Conservation (phyloP, 2,113 vertebrate species). For the Muntiacus muntjak region DNA sequence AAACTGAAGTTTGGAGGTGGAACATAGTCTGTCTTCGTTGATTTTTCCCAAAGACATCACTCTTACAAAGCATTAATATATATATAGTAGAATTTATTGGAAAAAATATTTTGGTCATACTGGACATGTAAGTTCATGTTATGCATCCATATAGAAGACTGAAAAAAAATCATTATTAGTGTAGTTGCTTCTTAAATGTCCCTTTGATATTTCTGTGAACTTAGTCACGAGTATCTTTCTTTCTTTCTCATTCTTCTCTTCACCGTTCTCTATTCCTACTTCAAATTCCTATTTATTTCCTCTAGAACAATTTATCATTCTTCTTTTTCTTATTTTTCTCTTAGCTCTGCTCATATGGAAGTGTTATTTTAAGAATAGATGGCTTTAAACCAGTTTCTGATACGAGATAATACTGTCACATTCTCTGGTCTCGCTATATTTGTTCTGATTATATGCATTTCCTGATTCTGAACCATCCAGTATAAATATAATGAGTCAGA, state of each 20-base stretch:
- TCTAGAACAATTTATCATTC: not conserved
- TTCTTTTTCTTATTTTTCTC: not conserved
- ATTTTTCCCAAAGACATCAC: not conserved
- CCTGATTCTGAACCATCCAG: not conserved
- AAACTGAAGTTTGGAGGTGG: not conserved
- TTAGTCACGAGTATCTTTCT: not conserved
- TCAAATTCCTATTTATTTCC: not conserved
- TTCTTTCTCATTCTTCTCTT: not conserved
- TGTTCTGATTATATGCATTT: not conserved
- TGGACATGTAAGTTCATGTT: not conserved
- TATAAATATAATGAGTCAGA: not conserved
- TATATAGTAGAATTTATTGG: not conserved
- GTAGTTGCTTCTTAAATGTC: not conserved
- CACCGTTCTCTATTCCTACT: not conserved
- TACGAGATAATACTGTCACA: not conserved
- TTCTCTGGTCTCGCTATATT: not conserved
- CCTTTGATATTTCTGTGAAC: not conserved
- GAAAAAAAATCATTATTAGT: not conserved
- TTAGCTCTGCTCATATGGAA: not conserved
- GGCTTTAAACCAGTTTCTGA: not conserved
- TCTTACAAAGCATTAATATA: not conserved
- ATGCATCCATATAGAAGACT: not conserved
- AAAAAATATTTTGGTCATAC: not conserved
- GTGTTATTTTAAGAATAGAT: not conserved
- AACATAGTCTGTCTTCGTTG: not conserved